Evolutionary conservation across 2,113 vertebrate species (phyloP).

Genomic region (Regulus satrapa): DNA sequence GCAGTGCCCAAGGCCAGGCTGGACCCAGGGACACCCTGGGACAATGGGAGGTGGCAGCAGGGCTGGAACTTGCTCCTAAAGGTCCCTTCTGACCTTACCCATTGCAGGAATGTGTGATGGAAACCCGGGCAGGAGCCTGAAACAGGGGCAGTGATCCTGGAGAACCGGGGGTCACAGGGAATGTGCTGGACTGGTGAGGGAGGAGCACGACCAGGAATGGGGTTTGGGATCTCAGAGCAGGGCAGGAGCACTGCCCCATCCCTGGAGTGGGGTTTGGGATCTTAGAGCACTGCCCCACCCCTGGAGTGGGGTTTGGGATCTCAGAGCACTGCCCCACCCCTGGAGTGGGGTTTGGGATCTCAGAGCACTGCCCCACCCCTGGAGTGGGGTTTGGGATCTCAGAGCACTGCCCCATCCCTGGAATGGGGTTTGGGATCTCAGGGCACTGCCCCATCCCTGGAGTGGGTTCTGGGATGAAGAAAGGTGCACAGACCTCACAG

Average conservation of each 20-base stretch:
- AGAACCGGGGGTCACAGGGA: too few relatives aligned
- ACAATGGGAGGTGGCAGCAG: not conserved
- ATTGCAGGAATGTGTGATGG: not conserved
- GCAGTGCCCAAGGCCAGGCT: not conserved
- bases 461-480: not conserved
- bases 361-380: too few relatives aligned
- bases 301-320: not conserved
- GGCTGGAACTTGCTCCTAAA: not conserved
- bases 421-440: not conserved
- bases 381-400: not conserved
- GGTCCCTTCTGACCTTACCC: not conserved
- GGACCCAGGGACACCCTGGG: not conserved
- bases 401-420: not conserved
- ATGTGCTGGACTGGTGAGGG: rapidly evolving
- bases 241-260: not conserved
- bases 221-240: too few relatives aligned
- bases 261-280: not conserved
- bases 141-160: not conserved
- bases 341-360: not conserved
- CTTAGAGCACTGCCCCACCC: not conserved
- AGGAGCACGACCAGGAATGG: too few relatives aligned
- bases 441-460: not conserved
- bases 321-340: too few relatives aligned
- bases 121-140: not conserved
- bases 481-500: not conserved